Evolutionary conservation across 1,140 invertebrate species (phyloP), one percentile per base, ranked within the genome.

Genomic region (Eciton burchellii): DNA sequence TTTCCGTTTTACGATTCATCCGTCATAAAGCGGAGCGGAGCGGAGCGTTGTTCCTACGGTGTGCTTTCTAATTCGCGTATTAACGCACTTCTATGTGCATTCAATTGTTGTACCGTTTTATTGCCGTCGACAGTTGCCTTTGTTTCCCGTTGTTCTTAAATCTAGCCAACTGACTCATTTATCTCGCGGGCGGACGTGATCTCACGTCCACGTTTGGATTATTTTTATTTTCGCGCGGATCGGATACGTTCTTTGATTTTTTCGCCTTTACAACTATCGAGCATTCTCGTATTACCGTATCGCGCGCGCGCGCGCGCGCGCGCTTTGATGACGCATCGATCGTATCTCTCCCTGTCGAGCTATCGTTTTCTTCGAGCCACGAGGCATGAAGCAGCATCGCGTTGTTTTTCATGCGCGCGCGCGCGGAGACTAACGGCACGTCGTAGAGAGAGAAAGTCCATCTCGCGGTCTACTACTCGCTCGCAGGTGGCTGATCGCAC

Each of bases 371-470:
- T 83, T 76, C 87, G 83, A 68, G 73, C 52, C 81, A 24, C 29
- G 41, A 45, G 26, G 70, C 74, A 66, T 88, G 87, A 82, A 86
- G 74, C 68, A 12, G 43, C 56, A 49, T 26, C 16, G 14, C 56
- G 26, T 57, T 76, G 71, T 59, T 88, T 77, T n/a, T n/a, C n/a
- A n/a, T n/a, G n/a, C n/a, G n/a, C n/a, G n/a, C 59, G 76, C 52
- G 45, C 5, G 21, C 12, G 3, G 4, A 19, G 21, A n/a, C 24
- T 73, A 73, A 62, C 56, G 52, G 19, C 5, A 19, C 21, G 29
- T 82, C 12, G 52, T 45, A 26, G 16, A 43, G 79, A 85, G 86
- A 88, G 85, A 88, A 85, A 88, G 86, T 87, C 21, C 35, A 47
- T 82, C 52, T 16, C 43, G 41, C n/a, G 43, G 43, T 57, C 60